phyloP scores from a whole-genome alignment of 2,888 invertebrate species.

The Drosophila nigricruria region DNA sequence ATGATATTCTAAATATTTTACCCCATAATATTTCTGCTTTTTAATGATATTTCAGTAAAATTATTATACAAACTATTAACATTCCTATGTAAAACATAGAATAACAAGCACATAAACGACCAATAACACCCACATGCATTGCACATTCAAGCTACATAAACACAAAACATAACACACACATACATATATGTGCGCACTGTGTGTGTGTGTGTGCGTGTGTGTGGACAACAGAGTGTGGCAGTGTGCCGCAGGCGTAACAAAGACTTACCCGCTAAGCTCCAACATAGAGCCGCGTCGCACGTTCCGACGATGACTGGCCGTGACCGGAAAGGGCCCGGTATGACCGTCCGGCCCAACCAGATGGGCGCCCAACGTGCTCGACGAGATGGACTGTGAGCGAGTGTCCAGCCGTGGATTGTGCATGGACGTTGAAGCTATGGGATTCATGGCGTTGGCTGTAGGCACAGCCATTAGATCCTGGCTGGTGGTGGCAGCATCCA shows the following conservation, averaged over 20 bases:
- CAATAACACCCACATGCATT: constrained; percentile 24
- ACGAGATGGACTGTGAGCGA: constrained; percentile 82
- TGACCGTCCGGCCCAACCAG: constrained; percentile 85
- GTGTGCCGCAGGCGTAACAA: constrained; percentile 34
- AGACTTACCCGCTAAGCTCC: constrained; percentile 91
- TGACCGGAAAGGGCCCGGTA: constrained; percentile 88
- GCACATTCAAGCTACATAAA: constrained; percentile 16
- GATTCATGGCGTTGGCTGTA: constrained; percentile 85
- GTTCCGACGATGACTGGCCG: constrained; percentile 89
- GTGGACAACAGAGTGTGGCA: constrained; percentile 30
- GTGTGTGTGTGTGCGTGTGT: constrained; percentile 33
- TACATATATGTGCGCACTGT: constrained; percentile 17
- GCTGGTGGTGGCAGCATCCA: constrained; percentile 85
- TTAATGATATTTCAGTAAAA: not conserved
- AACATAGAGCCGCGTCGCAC: constrained; percentile 93
- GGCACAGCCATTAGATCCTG: constrained; percentile 86
- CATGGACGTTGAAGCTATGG: constrained; percentile 70
- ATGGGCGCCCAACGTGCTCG: constrained; percentile 73
- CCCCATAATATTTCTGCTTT: not conserved
- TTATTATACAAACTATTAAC: not conserved
- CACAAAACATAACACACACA: constrained; percentile 30
- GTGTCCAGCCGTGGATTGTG: constrained; percentile 80
- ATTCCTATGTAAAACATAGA: not conserved
- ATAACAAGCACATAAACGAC: constrained; percentile 6
- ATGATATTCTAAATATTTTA: too few relatives aligned